Percentiles rank a stretch among this genome's conserved stretches.
phyloP scores from a whole-genome alignment of 2,113 vertebrate genomes.

The Hystrix cristata region DNA sequence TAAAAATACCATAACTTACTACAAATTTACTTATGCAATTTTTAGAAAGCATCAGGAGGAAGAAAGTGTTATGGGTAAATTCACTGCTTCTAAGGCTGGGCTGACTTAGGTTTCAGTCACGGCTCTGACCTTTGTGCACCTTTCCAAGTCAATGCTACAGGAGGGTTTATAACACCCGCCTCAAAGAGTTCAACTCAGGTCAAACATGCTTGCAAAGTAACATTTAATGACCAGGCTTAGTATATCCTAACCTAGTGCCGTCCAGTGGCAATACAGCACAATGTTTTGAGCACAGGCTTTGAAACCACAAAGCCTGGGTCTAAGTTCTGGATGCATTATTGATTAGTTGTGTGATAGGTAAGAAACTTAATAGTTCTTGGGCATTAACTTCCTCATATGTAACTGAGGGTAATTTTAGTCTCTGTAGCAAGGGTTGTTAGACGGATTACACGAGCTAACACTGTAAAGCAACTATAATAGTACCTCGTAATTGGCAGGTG shows the following conservation, averaged over 20 bases:
- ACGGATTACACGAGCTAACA: neutral
- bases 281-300: neutral
- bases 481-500: neutral
- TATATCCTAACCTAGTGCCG: neutral
- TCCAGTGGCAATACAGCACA: neutral
- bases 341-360: slow-evolving; percentile 20
- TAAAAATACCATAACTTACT: slow-evolving; percentile 28
- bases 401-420: neutral
- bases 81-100: neutral
- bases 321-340: slow-evolving; percentile 35
- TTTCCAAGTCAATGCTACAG: slow-evolving; percentile 8
- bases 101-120: neutral
- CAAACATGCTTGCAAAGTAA: neutral
- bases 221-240: neutral
- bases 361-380: neutral
- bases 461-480: slow-evolving; percentile 7
- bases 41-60: neutral
- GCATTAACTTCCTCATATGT: neutral
- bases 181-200: neutral
- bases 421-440: neutral
- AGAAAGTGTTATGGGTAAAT: neutral
- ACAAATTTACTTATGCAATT: neutral
- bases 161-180: neutral
- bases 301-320: neutral
- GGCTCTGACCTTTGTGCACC: neutral